These are phyloP conservation scores for Anticlea derivata DNA, from an alignment of 2,888 invertebrate species.

Conservation along the genomic window DNA sequence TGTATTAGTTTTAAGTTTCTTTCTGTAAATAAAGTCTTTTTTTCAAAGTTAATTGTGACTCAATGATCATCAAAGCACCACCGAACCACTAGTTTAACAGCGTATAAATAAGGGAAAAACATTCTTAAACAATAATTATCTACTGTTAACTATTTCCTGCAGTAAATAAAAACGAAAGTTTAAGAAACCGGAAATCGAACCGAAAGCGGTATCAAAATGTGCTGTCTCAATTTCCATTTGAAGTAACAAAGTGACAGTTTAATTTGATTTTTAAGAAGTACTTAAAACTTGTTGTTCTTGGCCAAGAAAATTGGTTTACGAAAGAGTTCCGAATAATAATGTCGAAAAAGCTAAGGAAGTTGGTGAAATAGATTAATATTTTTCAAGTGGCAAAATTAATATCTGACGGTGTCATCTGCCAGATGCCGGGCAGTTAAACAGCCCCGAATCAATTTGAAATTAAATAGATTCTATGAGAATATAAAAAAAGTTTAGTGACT, in stretches of 20 bases:
- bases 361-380: slow-evolving; percentile 22
- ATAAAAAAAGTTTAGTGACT: slow-evolving; percentile 80
- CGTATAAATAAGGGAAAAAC: too few species aligned
- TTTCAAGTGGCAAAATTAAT: slow-evolving; percentile 51
- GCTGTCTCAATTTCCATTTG: neutral
- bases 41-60: too few species aligned
- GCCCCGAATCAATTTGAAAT: slow-evolving; percentile 74
- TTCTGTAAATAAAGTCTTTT: too few species aligned
- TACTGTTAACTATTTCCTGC: too few species aligned
- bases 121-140: too few species aligned
- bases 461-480: slow-evolving; percentile 79
- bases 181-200: neutral
- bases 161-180: too few species aligned
- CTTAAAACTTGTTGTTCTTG: slow-evolving; percentile 21
- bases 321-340: slow-evolving; percentile 23
- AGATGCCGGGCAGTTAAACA: slow-evolving; percentile 70
- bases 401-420: slow-evolving; percentile 66
- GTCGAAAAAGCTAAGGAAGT: slow-evolving; percentile 10
- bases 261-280: slow-evolving; percentile 24
- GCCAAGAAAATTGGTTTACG: slow-evolving; percentile 13
- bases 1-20: too few species aligned
- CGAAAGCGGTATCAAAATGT: neutral
- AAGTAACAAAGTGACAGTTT: slow-evolving; percentile 19
- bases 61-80: too few species aligned
- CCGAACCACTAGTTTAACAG: too few species aligned